A percentile compares a stretch with the other conserved stretches of the same genome.
These are phyloP conservation scores for Balanococcus diminutus DNA, from an alignment of 2,888 invertebrate species.

Conservation along the genomic window DNA sequence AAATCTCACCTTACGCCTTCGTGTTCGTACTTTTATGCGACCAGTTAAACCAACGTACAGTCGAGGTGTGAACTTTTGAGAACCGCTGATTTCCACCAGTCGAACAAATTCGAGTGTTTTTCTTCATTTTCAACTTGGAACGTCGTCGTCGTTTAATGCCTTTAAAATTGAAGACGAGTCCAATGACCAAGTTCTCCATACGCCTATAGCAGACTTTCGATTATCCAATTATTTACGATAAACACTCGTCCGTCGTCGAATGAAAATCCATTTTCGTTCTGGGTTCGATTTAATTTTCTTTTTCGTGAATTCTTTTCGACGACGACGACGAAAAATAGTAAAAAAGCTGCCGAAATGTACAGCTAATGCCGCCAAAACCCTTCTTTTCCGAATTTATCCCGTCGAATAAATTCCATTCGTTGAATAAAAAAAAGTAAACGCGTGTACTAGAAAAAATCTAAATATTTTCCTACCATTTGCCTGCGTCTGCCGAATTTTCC, in stretches of 20 bases:
- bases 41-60: background rate
- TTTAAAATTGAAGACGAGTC: background rate
- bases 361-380: background rate
- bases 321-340: background rate
- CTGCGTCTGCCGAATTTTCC: background rate
- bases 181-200: background rate
- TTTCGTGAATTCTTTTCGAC: background rate
- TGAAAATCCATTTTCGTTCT: background rate
- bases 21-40: background rate
- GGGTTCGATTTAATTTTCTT: conserved; percentile 9
- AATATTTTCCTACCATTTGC: conserved; percentile 1
- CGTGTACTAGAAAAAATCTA: background rate
- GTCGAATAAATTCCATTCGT: conserved; percentile 6
- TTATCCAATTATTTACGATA: conserved; percentile 5
- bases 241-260: background rate
- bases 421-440: background rate
- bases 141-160: background rate
- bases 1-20: no score
- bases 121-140: background rate
- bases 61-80: background rate
- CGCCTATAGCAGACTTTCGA: background rate
- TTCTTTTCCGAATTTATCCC: background rate
- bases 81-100: background rate
- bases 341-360: background rate
- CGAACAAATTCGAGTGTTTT: background rate